Percentiles rank a stretch among this genome's conserved stretches.
These are phyloP conservation scores for Mystacides longicornis DNA, from an alignment of 2,888 invertebrate genomes.

Conservation along the genomic window DNA sequence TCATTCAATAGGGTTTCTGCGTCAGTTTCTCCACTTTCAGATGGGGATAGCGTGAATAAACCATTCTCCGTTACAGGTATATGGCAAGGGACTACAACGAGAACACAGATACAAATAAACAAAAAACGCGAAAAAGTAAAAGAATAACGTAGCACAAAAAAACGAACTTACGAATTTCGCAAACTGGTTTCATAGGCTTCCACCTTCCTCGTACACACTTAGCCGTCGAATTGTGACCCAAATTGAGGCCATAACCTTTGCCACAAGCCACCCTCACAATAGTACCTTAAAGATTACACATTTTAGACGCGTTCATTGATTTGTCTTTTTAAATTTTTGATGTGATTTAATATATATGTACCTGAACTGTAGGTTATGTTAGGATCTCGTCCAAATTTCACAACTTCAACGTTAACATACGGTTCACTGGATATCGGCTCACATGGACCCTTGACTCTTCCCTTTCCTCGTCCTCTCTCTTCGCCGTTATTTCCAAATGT, in stretches of 20 bases:
- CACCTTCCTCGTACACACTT: constrained; percentile 79
- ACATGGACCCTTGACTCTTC: constrained; percentile 57
- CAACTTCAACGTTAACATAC: constrained; percentile 60
- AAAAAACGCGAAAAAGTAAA: not conserved
- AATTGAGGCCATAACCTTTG: constrained; percentile 68
- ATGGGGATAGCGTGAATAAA: constrained; percentile 51
- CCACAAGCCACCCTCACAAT: constrained; percentile 69
- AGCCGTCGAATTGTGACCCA: constrained; percentile 66
- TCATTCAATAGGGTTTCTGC: constrained; percentile 51
- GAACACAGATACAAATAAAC: not conserved
- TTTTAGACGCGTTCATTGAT: not conserved
- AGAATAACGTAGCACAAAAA: not conserved
- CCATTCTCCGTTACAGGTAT: constrained; percentile 64
- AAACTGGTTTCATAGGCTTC: constrained; percentile 75
- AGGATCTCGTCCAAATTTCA: constrained; percentile 63
- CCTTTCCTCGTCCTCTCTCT: constrained; percentile 34
- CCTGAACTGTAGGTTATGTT: constrained; percentile 67
- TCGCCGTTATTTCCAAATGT: constrained; percentile 10
- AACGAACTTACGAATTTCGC: constrained; percentile 60
- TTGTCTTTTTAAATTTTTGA: not conserved
- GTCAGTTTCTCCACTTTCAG: constrained; percentile 35
- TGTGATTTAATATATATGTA: too few relatives aligned
- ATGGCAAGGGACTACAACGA: constrained; percentile 59
- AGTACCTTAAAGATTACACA: too few relatives aligned
- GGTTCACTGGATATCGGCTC: constrained; percentile 58